These are phyloP conservation scores for Sula dactylatra DNA, from an alignment of 2,113 vertebrate genomes.

Conservation along the genomic window DNA sequence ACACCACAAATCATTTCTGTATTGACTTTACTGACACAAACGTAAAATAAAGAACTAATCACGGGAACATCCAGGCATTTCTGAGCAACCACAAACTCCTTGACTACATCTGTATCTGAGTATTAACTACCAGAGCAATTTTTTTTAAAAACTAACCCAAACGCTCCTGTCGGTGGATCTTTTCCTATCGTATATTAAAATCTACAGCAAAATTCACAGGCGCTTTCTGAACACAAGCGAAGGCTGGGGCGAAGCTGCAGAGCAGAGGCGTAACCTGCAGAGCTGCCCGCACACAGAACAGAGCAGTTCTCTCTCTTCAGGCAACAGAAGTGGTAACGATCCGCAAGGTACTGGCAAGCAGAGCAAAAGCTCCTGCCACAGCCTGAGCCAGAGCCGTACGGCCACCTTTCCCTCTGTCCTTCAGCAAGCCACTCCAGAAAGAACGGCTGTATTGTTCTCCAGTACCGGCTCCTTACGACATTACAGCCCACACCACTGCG, in stretches of 20 bases:
- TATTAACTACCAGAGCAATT: background rate
- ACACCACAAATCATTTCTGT: background rate
- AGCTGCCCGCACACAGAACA: background rate
- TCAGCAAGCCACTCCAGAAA: background rate
- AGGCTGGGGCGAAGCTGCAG: background rate
- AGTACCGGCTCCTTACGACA: background rate
- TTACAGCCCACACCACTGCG: background rate
- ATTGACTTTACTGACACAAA: background rate
- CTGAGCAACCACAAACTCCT: background rate
- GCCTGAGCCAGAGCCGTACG: background rate
- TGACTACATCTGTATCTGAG: background rate
- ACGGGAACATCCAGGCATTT: background rate
- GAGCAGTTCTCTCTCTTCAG: background rate
- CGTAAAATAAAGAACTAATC: background rate
- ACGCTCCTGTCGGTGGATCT: accelerated
- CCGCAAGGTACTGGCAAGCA: background rate
- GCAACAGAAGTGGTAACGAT: accelerated
- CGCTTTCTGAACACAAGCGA: accelerated
- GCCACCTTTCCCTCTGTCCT: background rate
- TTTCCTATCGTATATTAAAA: background rate
- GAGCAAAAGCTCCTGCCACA: background rate
- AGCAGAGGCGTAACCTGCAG: background rate
- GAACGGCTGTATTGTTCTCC: background rate
- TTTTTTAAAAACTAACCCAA: background rate
- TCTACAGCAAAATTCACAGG: accelerated